Base-by-base conservation (phyloP, 2,113 vertebrate genomes). In the Mesoclemmys tuberculata region DNA sequence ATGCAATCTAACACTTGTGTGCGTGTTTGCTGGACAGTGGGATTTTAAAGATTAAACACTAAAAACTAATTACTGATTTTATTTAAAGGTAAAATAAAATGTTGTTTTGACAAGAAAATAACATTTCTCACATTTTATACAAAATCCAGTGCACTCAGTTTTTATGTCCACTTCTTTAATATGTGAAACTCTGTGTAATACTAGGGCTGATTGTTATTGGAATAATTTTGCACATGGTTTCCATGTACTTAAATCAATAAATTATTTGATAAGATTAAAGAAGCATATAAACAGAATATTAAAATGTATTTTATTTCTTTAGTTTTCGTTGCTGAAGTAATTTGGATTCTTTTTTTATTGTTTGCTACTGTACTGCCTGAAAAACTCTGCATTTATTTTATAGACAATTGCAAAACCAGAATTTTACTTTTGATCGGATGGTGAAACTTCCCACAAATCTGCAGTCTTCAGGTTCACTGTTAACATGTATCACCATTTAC, bases 231-330 rank as follows among this genome's bases (percentile, higher is more conserved):
- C 19, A 49, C 29, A 35, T 68, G 68, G 44, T 51, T 90, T 89
- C 52, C 1, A 27, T 3, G 44, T 3, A 1, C 46, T 83, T 29
- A 1, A n/a, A 31, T 2, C 51, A 27, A 52, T 52, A n/a, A 71
- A 46, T 46, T 27, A 56, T 88, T 61, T 41, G 52, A 56, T 52
- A 78, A 90, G 68, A 75, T 77, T 79, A 9, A 3, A 26, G 18
- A 51, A 31, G 4, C 77, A 88, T 46, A 71, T 88, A 19, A 88
- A 14, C 38, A 49, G 71, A 8, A 1, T 35, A 29, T 58, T 75
- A 0, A 0, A 8, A 51, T 7, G 5, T 8, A 5, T n/a, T 79
- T 0, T 11, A 5, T 87, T 86, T 85, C 31, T 68, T 38, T 18
- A 10, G 54, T 79, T 49, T 79, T 90, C 44, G 85, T 82, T 89